These are phyloP conservation scores for Tapera naevia DNA, from an alignment of 2,797 vertebrate species.

Conservation along the genomic window DNA sequence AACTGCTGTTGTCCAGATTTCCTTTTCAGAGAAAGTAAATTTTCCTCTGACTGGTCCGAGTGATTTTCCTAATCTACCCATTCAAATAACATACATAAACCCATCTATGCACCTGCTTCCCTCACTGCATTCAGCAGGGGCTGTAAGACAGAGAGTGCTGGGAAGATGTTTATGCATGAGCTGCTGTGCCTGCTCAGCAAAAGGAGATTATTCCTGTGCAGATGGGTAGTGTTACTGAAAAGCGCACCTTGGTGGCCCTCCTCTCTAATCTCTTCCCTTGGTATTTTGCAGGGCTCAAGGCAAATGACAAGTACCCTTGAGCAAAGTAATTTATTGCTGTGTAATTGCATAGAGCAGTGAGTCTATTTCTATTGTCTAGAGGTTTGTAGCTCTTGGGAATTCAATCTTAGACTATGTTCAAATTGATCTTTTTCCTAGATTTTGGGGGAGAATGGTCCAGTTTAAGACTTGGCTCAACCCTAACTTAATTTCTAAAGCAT, in stretches of 20 bases:
- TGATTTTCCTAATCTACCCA: background rate
- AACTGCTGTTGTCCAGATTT: background rate
- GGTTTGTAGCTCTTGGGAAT: background rate
- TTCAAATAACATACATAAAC: background rate
- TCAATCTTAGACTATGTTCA: background rate
- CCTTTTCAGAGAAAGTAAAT: background rate
- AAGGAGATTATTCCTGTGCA: slow-evolving; percentile 23
- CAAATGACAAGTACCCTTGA: background rate
- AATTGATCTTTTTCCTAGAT: background rate
- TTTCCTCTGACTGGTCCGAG: background rate
- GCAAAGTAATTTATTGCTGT: background rate
- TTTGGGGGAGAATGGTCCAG: background rate
- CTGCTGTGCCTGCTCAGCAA: slow-evolving; percentile 40
- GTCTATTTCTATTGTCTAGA: background rate
- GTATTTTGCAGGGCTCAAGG: background rate
- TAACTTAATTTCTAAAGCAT: background rate
- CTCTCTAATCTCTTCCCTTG: background rate
- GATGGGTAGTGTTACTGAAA: background rate
- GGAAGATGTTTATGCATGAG: slow-evolving; percentile 34
- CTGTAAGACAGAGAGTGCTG: background rate
- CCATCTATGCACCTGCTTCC: background rate
- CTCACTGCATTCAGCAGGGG: background rate
- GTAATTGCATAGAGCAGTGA: background rate
- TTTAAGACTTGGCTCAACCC: background rate
- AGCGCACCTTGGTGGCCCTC: background rate